These are phyloP conservation scores for Drosophila robusta DNA, from an alignment of 2,888 invertebrate genomes.

Conservation along the genomic window DNA sequence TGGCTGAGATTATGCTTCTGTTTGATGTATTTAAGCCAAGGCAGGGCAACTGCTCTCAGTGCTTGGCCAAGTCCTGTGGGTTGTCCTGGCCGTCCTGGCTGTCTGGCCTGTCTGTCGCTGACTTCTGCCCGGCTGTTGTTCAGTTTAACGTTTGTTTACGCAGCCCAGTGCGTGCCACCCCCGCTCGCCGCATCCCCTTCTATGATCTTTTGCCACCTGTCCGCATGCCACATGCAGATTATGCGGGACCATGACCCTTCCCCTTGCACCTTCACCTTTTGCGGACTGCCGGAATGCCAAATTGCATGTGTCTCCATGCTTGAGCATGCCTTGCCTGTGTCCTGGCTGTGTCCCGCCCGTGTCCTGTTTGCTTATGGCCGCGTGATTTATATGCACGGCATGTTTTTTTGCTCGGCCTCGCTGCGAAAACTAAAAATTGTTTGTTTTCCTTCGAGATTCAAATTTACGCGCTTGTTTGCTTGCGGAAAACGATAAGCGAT, in stretches of 20 bases:
- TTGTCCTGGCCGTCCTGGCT: neutral
- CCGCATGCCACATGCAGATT: constrained; percentile 34
- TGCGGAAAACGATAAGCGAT: constrained; percentile 38
- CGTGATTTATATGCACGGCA: constrained; percentile 52
- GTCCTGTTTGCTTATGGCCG: constrained; percentile 30
- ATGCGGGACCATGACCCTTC: constrained; percentile 24
- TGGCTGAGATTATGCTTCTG: constrained; percentile 72
- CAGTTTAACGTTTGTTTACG: constrained; percentile 34
- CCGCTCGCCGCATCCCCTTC: neutral
- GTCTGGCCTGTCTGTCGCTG: constrained; percentile 3
- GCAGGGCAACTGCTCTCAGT: constrained; percentile 45
- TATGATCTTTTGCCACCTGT: constrained; percentile 28
- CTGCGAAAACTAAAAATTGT: constrained; percentile 29
- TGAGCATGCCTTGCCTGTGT: constrained; percentile 1
- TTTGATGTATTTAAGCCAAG: constrained; percentile 72
- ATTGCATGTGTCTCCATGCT: constrained; percentile 40
- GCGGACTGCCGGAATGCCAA: constrained; percentile 39
- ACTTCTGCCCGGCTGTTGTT: constrained; percentile 22
- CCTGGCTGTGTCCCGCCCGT: neutral
- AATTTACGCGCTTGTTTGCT: constrained; percentile 42
- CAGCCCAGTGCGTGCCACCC: constrained; percentile 16
- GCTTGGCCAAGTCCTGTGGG: constrained; percentile 31
- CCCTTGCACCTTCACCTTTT: constrained; percentile 10
- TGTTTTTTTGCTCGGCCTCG: constrained; percentile 24
- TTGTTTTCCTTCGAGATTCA: constrained; percentile 29